phyloP scores from a whole-genome alignment of 2,113 vertebrate species.

The Gracilinanus agilis region DNA sequence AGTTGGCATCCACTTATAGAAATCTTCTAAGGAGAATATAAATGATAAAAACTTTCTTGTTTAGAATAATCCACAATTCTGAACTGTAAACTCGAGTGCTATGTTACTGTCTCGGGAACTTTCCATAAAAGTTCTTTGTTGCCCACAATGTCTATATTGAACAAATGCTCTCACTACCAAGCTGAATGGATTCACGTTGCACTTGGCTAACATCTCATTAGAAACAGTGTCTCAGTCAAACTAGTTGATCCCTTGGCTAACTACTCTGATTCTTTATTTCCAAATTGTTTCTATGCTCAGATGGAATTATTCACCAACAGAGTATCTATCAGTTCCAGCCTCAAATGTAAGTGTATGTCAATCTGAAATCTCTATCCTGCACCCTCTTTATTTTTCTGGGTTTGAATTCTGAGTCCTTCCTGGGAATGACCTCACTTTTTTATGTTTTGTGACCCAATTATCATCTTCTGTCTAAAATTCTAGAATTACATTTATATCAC shows the following conservation, averaged over 20 bases:
- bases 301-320: background rate
- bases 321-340: background rate
- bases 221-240: background rate
- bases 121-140: background rate
- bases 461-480: background rate
- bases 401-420: background rate
- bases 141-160: background rate
- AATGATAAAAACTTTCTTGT: background rate
- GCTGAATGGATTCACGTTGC: background rate
- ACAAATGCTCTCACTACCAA: background rate
- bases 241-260: background rate
- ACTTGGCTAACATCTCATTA: background rate
- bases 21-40: background rate
- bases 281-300: background rate
- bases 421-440: background rate
- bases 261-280: background rate
- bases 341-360: background rate
- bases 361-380: background rate
- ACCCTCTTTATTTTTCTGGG: background rate
- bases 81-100: background rate
- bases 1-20: background rate
- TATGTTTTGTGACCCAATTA: background rate
- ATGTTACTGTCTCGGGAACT: background rate
- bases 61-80: background rate
- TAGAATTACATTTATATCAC: background rate